phyloP scores from a whole-genome alignment of 64 coral and sea anemone species.

The Hydrozoanthus tunicans region DNA sequence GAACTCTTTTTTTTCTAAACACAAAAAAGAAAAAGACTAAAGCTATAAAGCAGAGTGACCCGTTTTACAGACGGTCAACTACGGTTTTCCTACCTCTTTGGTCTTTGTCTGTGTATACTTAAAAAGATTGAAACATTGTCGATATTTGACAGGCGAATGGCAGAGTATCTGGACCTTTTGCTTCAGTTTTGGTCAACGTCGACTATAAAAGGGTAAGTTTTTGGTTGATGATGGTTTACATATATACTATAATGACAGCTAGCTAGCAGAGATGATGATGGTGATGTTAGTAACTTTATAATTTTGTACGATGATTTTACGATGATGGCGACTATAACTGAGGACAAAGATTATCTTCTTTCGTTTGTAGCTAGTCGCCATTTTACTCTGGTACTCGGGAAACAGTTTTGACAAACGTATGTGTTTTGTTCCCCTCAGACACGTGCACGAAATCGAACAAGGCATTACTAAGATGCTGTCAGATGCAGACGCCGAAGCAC shows the following conservation, averaged over 20 bases:
- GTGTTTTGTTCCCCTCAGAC: slow-evolving; percentile 43
- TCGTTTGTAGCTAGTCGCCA: too few relatives aligned
- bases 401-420: neutral
- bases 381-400: neutral
- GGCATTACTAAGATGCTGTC: slow-evolving; percentile 82
- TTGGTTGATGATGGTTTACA: too few relatives aligned
- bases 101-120: neutral
- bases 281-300: too few relatives aligned
- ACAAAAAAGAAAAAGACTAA: too few relatives aligned
- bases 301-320: too few relatives aligned
- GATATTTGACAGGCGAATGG: slow-evolving; percentile 51
- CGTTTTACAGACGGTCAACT: neutral
- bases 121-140: neutral
- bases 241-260: too few relatives aligned
- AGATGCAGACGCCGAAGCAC: slow-evolving; percentile 87
- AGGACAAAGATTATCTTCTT: too few relatives aligned
- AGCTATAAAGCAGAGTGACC: too few relatives aligned
- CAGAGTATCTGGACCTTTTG: slow-evolving; percentile 66
- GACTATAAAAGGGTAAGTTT: slow-evolving; percentile 73
- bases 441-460: slow-evolving; percentile 87
- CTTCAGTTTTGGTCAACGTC: slow-evolving; percentile 70
- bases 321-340: too few relatives aligned
- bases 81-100: neutral
- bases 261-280: too few relatives aligned
- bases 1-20: too few relatives aligned